Conservation (phyloP, 37 sponge, comb jelly and placozoan species). For the Chondrosia reniformis region DNA sequence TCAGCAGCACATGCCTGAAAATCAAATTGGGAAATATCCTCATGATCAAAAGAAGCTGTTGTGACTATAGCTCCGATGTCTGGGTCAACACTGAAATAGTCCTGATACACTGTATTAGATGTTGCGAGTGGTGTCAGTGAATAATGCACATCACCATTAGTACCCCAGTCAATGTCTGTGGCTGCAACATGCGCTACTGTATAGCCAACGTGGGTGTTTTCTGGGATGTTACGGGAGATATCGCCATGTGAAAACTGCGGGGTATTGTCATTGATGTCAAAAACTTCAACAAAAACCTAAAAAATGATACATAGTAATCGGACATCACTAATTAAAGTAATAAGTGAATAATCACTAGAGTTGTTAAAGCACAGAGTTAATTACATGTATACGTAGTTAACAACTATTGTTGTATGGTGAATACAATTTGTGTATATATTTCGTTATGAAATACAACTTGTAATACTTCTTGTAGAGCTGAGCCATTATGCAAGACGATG, state of each 20-base stretch:
- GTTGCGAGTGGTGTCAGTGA: not conserved
- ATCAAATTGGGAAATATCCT: not conserved
- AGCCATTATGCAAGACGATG: no score
- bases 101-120: no score
- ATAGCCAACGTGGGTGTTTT: conserved; percentile 15
- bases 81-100: not conserved
- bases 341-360: no score
- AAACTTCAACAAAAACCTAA: not conserved
- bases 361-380: no score
- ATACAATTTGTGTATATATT: no score
- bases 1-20: conserved; percentile 12
- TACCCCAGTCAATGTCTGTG: conserved; percentile 19
- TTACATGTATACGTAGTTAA: no score
- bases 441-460: no score
- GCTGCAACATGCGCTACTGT: conserved; percentile 7
- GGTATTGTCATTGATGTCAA: conserved; percentile 14
- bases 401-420: no score
- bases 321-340: no score
- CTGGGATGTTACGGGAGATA: not conserved
- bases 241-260: not conserved
- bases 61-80: conserved; percentile 1
- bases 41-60: not conserved
- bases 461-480: no score
- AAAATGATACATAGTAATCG: not conserved
- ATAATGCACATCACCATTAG: conserved; percentile 9